Conservation (phyloP, 2,888 invertebrate genomes). For the Buathra laborator region DNA sequence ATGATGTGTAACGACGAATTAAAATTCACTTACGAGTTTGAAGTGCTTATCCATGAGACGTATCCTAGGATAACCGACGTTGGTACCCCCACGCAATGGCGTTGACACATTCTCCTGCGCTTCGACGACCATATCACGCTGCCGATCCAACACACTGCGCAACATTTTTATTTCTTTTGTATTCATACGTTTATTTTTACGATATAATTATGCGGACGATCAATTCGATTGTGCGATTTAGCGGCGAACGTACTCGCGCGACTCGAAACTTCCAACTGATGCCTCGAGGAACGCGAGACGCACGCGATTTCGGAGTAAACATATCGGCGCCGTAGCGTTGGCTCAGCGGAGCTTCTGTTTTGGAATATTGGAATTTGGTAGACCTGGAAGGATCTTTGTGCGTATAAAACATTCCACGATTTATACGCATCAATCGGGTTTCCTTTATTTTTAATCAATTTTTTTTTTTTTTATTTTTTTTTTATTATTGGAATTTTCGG, state of each 20-base stretch:
- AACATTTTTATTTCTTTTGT: slow-evolving; percentile 65
- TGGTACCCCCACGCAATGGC: slow-evolving; percentile 71
- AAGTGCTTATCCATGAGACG: slow-evolving; percentile 72
- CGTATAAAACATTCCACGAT: background rate
- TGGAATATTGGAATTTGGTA: background rate
- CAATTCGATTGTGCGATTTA: background rate
- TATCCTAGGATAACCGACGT: slow-evolving; percentile 68
- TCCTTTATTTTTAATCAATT: background rate
- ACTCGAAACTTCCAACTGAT: background rate
- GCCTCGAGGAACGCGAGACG: background rate
- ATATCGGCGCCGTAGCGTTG: no score
- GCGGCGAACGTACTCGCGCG: background rate
- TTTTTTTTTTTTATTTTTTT: background rate
- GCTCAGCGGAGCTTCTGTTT: no score
- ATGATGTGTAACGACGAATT: slow-evolving; percentile 9
- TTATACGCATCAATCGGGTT: background rate
- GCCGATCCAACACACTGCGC: slow-evolving; percentile 65
- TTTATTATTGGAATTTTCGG: background rate
- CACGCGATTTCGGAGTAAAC: background rate
- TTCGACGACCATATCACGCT: slow-evolving; percentile 28
- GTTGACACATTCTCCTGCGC: slow-evolving; percentile 63
- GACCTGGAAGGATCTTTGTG: background rate
- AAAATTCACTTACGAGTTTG: slow-evolving; percentile 73
- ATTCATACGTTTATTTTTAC: slow-evolving; percentile 14
- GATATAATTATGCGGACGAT: background rate